These are phyloP conservation scores for Lordiphosa clarofinis DNA, from an alignment of 1,140 invertebrate species.

Conservation along the genomic window DNA sequence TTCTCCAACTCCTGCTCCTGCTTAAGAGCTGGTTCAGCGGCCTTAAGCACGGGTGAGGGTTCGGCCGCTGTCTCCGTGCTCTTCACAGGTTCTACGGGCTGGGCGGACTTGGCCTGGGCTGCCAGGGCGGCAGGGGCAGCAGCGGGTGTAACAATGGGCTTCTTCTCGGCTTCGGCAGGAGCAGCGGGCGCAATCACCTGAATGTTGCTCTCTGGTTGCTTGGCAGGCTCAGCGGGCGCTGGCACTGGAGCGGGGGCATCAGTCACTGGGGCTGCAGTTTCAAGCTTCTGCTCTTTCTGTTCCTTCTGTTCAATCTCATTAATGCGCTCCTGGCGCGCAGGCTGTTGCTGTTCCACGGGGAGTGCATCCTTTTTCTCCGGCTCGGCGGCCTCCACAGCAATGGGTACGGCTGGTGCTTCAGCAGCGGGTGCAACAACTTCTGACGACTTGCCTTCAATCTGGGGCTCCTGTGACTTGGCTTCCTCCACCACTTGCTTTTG, in stretches of 20 bases:
- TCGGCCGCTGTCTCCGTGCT: conserved; percentile 27
- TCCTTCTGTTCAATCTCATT: conserved; percentile 52
- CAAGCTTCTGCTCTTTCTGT: conserved; percentile 36
- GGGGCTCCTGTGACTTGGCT: conserved; percentile 33
- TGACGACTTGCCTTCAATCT: conserved; percentile 40
- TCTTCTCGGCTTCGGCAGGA: conserved; percentile 25
- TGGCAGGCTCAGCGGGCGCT: conserved; percentile 6
- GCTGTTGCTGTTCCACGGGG: conserved; percentile 23
- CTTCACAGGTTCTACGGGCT: conserved; percentile 35
- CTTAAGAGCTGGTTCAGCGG: not conserved
- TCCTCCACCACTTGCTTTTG: conserved; percentile 54
- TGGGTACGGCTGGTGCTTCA: not conserved
- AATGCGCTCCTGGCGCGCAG: conserved; percentile 54
- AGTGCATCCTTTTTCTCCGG: conserved; percentile 14
- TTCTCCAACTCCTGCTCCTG: not conserved
- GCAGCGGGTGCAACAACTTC: conserved; percentile 13
- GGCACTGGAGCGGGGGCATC: conserved; percentile 11
- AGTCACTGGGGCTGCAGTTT: conserved; percentile 5
- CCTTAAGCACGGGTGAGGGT: conserved; percentile 17
- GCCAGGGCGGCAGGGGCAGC: conserved; percentile 29
- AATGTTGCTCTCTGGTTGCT: conserved; percentile 37
- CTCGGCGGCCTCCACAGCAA: conserved; percentile 1
- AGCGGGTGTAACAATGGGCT: conserved; percentile 10
- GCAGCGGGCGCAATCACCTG: conserved; percentile 35
- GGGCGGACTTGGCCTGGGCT: conserved; percentile 38